Evolutionary conservation across 35 echinoderm and acorn worm genomes (phyloP), one percentile per base, ranked within the genome.

Genomic region (Apostichopus californicus): DNA sequence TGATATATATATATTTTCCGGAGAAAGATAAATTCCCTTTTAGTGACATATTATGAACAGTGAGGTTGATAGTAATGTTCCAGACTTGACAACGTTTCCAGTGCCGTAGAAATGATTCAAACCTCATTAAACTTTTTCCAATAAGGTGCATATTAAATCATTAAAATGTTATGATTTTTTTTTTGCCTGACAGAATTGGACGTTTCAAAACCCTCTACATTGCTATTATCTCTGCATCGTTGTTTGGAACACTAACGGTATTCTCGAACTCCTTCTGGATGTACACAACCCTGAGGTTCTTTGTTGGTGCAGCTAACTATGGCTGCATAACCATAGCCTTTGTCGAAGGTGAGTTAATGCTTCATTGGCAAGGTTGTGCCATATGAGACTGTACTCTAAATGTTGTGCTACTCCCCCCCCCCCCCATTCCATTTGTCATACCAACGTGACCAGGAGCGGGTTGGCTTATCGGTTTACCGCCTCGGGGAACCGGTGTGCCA

Each of bases 201-300:
- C 92, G 94, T 21, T 79, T 75, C 17, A 21, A 25, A 9, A 92
- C 90, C 11, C 54, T 95, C 17, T 95, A 92, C 63, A 18, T 92
- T 6, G 25, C 81, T 6, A 21, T 94, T 1, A 22, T 28, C 12
- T 6, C 91, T 11, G 55, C 92, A 25, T 63, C 61, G 1, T 11
- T 91, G 9, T 73, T 94, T 55, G 93, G 95, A 6, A 26, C 86
- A 0, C 90, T 87, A 17, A 90, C 92, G 3, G 24, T 73, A 4
- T 61, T 91, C 17, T 78, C 56, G 11, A 79, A 79, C 59, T 57
- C 72, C 15, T 78, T 91, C 26, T 91, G 89, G 89, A 79, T 91
- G 89, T 91, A 78, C 73, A 78, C 89, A 9, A 6, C 79, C 5
- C 55, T 91, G 14, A 72, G 89, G 26, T 91, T 91, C 89, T 78